These are phyloP conservation scores for Osmerus eperlanus DNA, from an alignment of 2,113 vertebrate species.

Conservation along the genomic window DNA sequence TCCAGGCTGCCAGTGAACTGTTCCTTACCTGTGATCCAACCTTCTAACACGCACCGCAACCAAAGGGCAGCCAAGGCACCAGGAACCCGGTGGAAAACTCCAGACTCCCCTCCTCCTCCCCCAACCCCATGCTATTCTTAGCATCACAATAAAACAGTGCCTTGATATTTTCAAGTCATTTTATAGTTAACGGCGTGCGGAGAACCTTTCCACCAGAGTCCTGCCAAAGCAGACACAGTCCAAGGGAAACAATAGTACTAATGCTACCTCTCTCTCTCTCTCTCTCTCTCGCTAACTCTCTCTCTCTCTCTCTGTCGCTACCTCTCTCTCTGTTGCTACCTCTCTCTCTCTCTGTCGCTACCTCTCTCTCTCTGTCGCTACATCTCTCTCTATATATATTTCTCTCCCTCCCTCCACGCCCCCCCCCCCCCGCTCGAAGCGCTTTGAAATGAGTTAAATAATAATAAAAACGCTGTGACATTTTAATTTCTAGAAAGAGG, in stretches of 20 bases:
- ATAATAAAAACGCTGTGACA: constrained; percentile 49
- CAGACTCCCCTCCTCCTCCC: constrained; percentile 19
- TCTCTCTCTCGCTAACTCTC: constrained; percentile 20
- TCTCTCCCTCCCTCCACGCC: too few species aligned
- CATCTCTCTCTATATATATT: too few species aligned
- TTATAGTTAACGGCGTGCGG: constrained; percentile 61
- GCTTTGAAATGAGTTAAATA: constrained; percentile 39
- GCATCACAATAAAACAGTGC: constrained; percentile 61
- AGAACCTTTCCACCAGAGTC: constrained; percentile 53
- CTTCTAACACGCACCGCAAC: constrained; percentile 1
- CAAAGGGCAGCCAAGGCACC: constrained; percentile 7
- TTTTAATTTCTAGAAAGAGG: constrained; percentile 65
- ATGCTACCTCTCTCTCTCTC: constrained; percentile 32
- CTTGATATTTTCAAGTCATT: constrained; percentile 61
- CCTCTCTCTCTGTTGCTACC: too few species aligned
- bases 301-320: too few species aligned
- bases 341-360: constrained; percentile 11
- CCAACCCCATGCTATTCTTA: constrained; percentile 57
- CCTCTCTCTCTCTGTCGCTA: neutral
- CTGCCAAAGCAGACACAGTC: constrained; percentile 64
- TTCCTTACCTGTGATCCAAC: constrained; percentile 18
- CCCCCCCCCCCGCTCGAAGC: constrained; percentile 17
- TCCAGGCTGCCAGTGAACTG: neutral
- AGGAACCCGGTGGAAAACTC: constrained; percentile 4
- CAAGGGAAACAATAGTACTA: constrained; percentile 70